A percentile compares a stretch with the other conserved stretches of the same genome.
These are phyloP conservation scores for Myiopsitta monachus DNA, from an alignment of 2,113 vertebrate genomes.

Conservation along the genomic window DNA sequence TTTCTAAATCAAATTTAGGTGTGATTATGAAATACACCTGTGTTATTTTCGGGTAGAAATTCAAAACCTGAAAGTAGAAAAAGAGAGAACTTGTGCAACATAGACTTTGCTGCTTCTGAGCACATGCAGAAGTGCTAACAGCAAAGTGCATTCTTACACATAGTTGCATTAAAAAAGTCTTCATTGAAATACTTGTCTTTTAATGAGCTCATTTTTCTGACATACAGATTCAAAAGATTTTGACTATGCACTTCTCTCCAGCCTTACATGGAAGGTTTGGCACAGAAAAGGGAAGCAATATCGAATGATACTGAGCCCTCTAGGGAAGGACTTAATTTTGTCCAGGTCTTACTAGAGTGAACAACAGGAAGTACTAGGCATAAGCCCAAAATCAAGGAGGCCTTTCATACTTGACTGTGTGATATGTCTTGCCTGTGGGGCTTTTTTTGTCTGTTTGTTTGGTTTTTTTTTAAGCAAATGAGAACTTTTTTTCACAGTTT, in stretches of 20 bases:
- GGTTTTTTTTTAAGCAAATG: neutral
- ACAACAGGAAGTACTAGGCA: neutral
- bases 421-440: too few relatives aligned
- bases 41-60: neutral
- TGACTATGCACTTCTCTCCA: rapidly evolving
- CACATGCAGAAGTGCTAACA: neutral
- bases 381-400: neutral
- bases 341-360: neutral
- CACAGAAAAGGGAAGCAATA: neutral
- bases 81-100: neutral
- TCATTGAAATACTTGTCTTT: neutral
- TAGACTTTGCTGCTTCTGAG: neutral
- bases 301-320: neutral
- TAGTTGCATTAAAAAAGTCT: neutral
- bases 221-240: neutral
- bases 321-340: neutral
- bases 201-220: neutral
- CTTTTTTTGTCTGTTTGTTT: neutral
- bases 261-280: neutral
- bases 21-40: neutral
- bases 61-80: neutral
- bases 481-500: neutral
- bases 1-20: neutral
- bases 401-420: neutral
- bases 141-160: neutral